Conservation (phyloP, 2,797 vertebrate species). For the Tangara arthus region DNA sequence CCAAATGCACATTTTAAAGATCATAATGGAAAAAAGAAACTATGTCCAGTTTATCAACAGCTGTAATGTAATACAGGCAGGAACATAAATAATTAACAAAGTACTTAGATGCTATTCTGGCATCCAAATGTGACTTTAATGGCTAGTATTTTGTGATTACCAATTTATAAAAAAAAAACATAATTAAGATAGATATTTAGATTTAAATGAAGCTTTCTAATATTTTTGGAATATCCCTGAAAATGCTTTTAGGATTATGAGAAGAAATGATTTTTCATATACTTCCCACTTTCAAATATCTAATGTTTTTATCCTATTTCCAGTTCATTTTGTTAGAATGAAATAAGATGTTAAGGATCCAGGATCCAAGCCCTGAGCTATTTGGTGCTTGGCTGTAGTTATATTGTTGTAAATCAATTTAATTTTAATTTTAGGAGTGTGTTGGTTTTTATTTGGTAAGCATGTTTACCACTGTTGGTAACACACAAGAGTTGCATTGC, state of each 20-base stretch:
- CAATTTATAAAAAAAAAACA: slow-evolving; percentile 71
- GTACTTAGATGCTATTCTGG: slow-evolving; percentile 57
- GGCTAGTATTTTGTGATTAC: slow-evolving; percentile 78
- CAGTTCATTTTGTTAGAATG: slow-evolving; percentile 42
- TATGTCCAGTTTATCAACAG: slow-evolving; percentile 27
- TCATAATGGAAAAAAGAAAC: slow-evolving; percentile 33
- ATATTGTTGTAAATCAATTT: slow-evolving; percentile 13
- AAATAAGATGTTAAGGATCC: slow-evolving; percentile 41
- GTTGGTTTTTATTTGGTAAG: slow-evolving; percentile 45
- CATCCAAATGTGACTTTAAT: slow-evolving; percentile 69
- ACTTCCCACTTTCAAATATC: slow-evolving; percentile 68
- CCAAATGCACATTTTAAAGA: slow-evolving; percentile 73
- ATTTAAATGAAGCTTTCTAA: slow-evolving; percentile 80
- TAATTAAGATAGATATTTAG: slow-evolving; percentile 77
- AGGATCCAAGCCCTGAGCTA: slow-evolving; percentile 24
- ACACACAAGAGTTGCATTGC: slow-evolving; percentile 35
- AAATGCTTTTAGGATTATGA: slow-evolving; percentile 77
- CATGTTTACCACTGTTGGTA: slow-evolving; percentile 44
- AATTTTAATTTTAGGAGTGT: slow-evolving; percentile 19
- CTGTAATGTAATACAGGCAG: slow-evolving; percentile 44
- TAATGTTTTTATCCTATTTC: slow-evolving; percentile 72
- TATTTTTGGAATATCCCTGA: slow-evolving; percentile 78
- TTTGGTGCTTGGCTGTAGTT: slow-evolving; percentile 43
- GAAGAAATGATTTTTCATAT: slow-evolving; percentile 76
- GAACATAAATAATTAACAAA: slow-evolving; percentile 49